Evolutionary conservation across 2,113 vertebrate genomes (phyloP).

Genomic region (Mustelus asterias): DNA sequence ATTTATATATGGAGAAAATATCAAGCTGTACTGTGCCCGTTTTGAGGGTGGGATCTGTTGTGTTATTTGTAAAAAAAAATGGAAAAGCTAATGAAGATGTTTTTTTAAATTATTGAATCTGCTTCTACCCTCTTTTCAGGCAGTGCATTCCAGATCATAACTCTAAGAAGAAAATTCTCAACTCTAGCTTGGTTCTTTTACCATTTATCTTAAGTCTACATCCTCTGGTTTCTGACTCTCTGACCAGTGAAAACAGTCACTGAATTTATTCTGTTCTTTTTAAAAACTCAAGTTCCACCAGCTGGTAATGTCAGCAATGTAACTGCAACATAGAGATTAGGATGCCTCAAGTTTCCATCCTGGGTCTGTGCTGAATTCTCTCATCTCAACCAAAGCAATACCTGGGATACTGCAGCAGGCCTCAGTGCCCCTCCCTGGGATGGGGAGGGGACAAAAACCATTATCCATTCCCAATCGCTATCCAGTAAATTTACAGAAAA

Average conservation of each 20-base stretch:
- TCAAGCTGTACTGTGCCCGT: too few relatives aligned
- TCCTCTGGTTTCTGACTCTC: background rate
- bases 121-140: background rate
- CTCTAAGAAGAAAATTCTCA: background rate
- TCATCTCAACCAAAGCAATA: background rate
- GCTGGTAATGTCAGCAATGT: background rate
- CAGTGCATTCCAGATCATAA: background rate
- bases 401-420: background rate
- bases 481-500: background rate
- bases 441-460: background rate
- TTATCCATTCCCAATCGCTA: background rate
- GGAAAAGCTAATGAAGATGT: too few relatives aligned
- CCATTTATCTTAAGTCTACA: background rate
- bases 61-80: too few relatives aligned
- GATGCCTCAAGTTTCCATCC: background rate
- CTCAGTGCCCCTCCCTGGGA: background rate
- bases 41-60: too few relatives aligned
- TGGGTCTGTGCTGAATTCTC: background rate
- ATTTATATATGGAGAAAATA: too few relatives aligned
- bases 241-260: background rate
- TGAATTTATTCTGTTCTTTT: background rate
- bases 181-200: background rate
- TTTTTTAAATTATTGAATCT: background rate
- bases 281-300: background rate
- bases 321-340: background rate